Evolutionary conservation across 2,797 vertebrate genomes (phyloP), one percentile per base, ranked within the genome.

Genomic region (Smutsia gigantea): DNA sequence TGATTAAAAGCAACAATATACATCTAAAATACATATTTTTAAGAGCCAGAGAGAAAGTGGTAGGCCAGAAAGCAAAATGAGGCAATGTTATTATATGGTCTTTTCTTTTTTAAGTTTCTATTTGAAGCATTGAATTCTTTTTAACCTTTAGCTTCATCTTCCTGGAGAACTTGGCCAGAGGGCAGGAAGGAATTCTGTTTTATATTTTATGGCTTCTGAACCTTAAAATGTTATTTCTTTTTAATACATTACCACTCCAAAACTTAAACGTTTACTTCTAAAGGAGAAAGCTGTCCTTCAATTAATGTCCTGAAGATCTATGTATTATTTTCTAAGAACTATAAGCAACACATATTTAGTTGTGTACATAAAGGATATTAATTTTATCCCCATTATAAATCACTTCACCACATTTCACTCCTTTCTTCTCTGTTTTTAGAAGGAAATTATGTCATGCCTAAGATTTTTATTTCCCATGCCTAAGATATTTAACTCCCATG

Each of bases 1-100:
- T 91, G 23, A 77, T 93, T 88, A 79, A 85, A 85, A 92, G 72
- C 18, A 78, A 85, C 64, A 77, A 85, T 88, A 81, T 34, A 93
- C 9, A 81, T 66, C 15, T 85, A 39, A 92, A 79, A 63, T 61
- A 68, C 21, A 46, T 51, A 63, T 66, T 19, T 83, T 63, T 78
- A 64, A 71, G 53, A 51, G 42, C 18, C 17, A 81, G 23, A 7
- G 19, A 79, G 34, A 55, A 84, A 61, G 9, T 85, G 77, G 13
- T 23, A 68, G 3, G 90, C 42, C 14, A 69, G 37, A 39, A n/a
- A 15, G 18, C 42, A 87, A 87, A 83, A 72, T 2, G 94, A 49
- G 2, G 34, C 29, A 42, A 89, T 17, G 51, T 82, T 86, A 59
- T 92, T 23, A 78, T 87, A 25, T 59, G 46, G 6, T 12, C 1